A percentile compares a stretch with the other conserved stretches of the same genome.
Conservation (phyloP, 1,140 invertebrate genomes). For the Ostrea denselamellosa region DNA sequence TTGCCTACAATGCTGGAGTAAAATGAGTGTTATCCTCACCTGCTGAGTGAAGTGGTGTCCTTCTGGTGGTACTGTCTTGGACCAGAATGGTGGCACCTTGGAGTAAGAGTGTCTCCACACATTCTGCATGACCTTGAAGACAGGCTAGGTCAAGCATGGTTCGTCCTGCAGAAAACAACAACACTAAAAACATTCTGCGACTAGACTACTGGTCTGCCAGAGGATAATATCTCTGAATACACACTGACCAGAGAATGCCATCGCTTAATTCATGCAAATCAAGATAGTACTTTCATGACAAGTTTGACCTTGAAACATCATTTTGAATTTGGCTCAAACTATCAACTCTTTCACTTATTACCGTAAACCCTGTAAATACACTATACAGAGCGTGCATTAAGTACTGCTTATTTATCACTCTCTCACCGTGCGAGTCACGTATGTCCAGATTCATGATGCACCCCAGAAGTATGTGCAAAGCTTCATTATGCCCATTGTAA, state of each 20-base stretch:
- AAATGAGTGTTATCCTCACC: slow-evolving; percentile 60
- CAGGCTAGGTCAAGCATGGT: slow-evolving; percentile 83
- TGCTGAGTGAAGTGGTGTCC: slow-evolving; percentile 77
- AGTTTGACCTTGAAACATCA: too few relatives aligned
- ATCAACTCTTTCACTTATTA: too few relatives aligned
- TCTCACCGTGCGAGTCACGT: slow-evolving; percentile 80
- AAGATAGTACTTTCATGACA: too few relatives aligned
- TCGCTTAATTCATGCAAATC: too few relatives aligned
- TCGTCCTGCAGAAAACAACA: slow-evolving; percentile 69
- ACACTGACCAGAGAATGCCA: too few relatives aligned
- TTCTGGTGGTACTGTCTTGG: slow-evolving; percentile 79
- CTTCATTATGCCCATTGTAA: slow-evolving; percentile 81
- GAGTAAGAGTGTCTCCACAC: slow-evolving; percentile 81
- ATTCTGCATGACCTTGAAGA: slow-evolving; percentile 81
- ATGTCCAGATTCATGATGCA: slow-evolving; percentile 82
- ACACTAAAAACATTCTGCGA: background rate
- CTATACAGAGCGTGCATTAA: background rate
- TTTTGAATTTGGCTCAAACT: too few relatives aligned
- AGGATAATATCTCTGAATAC: too few relatives aligned
- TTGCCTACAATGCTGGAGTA: too few relatives aligned
- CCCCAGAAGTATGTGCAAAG: slow-evolving; percentile 80
- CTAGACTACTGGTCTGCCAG: too few relatives aligned
- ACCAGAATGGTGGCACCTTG: slow-evolving; percentile 83
- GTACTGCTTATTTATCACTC: background rate
- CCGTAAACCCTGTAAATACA: background rate